phyloP scores from a whole-genome alignment of 1,140 invertebrate species.

The Lasioglossum albipes region DNA sequence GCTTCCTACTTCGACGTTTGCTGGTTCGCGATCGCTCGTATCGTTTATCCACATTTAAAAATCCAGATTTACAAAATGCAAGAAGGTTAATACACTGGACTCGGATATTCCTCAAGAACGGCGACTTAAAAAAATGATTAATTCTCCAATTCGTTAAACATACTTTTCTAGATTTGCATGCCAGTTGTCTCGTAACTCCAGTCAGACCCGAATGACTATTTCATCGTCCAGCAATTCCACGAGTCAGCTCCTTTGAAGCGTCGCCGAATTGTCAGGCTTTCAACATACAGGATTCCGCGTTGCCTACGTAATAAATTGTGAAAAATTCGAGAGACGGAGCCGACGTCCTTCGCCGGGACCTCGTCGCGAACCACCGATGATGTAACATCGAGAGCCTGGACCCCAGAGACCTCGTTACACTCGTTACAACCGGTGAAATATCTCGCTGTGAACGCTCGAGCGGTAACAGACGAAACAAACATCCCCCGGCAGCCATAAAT shows the following conservation, averaged over 20 bases:
- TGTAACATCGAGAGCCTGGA: background rate
- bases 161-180: too few species aligned
- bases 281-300: background rate
- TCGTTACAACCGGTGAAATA: conserved; percentile 33
- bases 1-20: too few species aligned
- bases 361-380: conserved; percentile 1
- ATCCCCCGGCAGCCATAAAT: conserved; percentile 41
- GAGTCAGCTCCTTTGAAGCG: background rate
- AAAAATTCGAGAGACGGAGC: background rate
- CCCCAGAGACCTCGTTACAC: conserved; percentile 4
- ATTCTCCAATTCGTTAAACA: too few species aligned
- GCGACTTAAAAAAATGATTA: too few species aligned
- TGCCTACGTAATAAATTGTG: background rate
- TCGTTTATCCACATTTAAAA: too few species aligned
- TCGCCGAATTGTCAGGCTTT: background rate
- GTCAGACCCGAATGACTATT: too few species aligned
- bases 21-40: too few species aligned
- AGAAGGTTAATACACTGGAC: too few species aligned
- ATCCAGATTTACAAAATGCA: too few species aligned
- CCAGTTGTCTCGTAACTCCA: too few species aligned
- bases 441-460: background rate
- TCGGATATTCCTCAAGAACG: too few species aligned
- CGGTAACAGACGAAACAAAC: conserved; percentile 36
- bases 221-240: too few species aligned
- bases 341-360: background rate